phyloP scores from a whole-genome alignment of 1,140 invertebrate genomes.

The Calliopsis andreniformis region DNA sequence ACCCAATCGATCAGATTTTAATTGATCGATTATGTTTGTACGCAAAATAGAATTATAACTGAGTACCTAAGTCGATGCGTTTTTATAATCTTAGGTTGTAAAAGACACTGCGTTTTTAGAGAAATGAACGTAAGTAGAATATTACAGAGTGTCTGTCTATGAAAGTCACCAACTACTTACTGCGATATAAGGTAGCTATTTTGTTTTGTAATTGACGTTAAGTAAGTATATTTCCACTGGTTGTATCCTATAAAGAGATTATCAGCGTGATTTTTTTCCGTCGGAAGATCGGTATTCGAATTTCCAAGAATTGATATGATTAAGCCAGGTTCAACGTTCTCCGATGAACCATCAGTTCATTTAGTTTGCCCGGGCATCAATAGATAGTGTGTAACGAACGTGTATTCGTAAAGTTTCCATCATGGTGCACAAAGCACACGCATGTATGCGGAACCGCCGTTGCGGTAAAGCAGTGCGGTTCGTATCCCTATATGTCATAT shows the following conservation, averaged over 20 bases:
- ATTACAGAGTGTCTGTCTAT: not conserved
- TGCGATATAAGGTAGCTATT: too few species aligned
- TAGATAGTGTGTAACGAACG: constrained; percentile 51
- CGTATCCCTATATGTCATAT: constrained; percentile 51
- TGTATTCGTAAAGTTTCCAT: constrained; percentile 56
- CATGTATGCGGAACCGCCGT: constrained; percentile 47
- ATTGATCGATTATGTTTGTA: not conserved
- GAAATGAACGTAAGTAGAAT: too few species aligned
- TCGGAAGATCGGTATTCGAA: not conserved
- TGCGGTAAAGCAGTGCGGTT: constrained; percentile 53
- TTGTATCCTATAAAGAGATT: not conserved
- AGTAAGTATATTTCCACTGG: not conserved
- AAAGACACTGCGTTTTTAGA: too few species aligned
- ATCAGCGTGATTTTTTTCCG: not conserved
- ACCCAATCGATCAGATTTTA: too few species aligned
- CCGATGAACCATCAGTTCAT: constrained; percentile 46
- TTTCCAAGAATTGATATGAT: constrained; percentile 19
- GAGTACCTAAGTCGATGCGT: not conserved
- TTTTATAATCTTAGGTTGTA: too few species aligned
- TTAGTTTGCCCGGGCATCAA: constrained; percentile 45
- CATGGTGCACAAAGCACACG: constrained; percentile 50
- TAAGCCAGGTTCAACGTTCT: constrained; percentile 12
- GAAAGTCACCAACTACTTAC: not conserved
- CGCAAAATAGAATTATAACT: too few species aligned
- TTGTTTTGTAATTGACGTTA: not conserved